Base-by-base conservation (phyloP, 2,113 vertebrate species). In the Cebus imitator region DNA sequence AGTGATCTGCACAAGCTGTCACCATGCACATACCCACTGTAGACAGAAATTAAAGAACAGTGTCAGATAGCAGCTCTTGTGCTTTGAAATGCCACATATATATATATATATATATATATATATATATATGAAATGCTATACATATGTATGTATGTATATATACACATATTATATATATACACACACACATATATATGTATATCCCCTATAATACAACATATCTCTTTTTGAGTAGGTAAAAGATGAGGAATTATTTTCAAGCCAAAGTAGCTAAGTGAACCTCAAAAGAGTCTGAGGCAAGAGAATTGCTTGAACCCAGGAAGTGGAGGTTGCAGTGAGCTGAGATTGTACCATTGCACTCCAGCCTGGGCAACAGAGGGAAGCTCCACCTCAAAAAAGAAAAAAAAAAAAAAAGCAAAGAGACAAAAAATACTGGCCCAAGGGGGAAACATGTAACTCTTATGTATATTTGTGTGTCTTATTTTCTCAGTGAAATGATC, bases 31-130 rank as follows among this genome's bases (percentile, higher is more conserved):
- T 17, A 16, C 89, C 0, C 43, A 83, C 2, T 45, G n/a, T 16
- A 16, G 73, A 43, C 68, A n/a, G 50, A 97, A 95, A 91, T 50
- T 86, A 48, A 97, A 83, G 27, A 95, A n/a, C 75, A 92, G 66
- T 72, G 73, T 80, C 70, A 95, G 84, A 93, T 87, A 97, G 43
- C 50, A 58, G 20, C 25, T 83, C 30, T 83, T 12, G 27, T 48
- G 0, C 1, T 87, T 82, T 9, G 18, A 66, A 92, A 21, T 87
- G 6, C 37, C 76, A 12, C 32, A 10, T 64, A 11, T 76, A 9
- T 86, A 48, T 61, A 27, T 66, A 16, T 66, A 16, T 35, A 8
- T 66, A 14, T 66, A 43, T 43, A 43, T 43, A 43, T 66, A 13
- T 66, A 32, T 66, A 27, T 30, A 27, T 61, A 13, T 50, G 50